phyloP scores from a whole-genome alignment of 2,888 invertebrate genomes.

The Adelphocoris suturalis region DNA sequence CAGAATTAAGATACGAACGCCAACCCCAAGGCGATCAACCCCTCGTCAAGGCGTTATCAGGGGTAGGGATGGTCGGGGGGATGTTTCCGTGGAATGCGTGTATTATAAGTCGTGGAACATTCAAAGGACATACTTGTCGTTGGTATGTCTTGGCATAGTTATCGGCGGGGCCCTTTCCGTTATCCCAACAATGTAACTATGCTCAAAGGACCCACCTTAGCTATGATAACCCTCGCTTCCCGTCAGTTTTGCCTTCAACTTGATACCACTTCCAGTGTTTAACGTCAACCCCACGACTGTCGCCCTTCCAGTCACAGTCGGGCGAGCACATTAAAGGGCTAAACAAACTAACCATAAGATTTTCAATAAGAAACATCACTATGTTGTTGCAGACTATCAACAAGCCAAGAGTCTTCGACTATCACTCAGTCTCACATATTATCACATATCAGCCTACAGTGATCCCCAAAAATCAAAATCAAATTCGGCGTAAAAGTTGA shows the following conservation, averaged over 20 bases:
- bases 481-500: too few species aligned
- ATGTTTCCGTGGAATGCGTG: slow-evolving; percentile 46
- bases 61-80: background rate
- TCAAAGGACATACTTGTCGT: slow-evolving; percentile 72
- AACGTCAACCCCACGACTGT: slow-evolving; percentile 21
- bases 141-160: slow-evolving; percentile 72
- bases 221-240: slow-evolving; percentile 40
- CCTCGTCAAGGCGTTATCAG: slow-evolving; percentile 56
- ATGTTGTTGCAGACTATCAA: background rate
- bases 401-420: too few species aligned
- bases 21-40: slow-evolving; percentile 55
- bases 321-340: background rate
- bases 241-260: slow-evolving; percentile 25
- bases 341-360: background rate
- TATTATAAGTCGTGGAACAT: slow-evolving; percentile 64
- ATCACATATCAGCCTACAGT: background rate
- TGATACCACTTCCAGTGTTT: slow-evolving; percentile 6
- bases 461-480: too few species aligned
- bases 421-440: background rate
- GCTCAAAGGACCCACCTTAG: slow-evolving; percentile 65
- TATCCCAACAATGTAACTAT: slow-evolving; percentile 72
- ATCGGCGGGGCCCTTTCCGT: slow-evolving; percentile 68
- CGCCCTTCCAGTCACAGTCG: background rate
- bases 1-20: slow-evolving; percentile 63
- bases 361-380: background rate